Evolutionary conservation across 2,888 invertebrate species (phyloP).

Genomic region (Archips xylosteana): DNA sequence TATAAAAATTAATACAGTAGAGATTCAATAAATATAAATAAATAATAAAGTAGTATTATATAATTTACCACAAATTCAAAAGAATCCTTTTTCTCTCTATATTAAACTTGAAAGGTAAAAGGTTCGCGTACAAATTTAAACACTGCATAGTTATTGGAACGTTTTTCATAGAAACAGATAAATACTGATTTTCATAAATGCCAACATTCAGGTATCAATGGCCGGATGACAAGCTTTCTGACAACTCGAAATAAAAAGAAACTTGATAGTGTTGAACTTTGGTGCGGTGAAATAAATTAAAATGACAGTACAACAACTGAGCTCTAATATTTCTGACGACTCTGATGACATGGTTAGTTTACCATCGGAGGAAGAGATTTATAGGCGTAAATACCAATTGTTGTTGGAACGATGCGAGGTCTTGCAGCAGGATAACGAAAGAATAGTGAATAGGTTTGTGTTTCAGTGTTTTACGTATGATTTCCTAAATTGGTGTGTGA

Average conservation of each 20-base stretch:
- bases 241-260: conserved; percentile 71
- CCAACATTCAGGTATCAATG: conserved; percentile 23
- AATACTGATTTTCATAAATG: conserved; percentile 10
- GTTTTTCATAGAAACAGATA: background rate
- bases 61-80: no score
- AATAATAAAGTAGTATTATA: no score
- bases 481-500: conserved; percentile 47
- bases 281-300: conserved; percentile 83
- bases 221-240: conserved; percentile 40
- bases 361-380: conserved; percentile 87
- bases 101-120: no score
- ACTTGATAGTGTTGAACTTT: conserved; percentile 78
- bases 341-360: conserved; percentile 84
- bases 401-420: conserved; percentile 90
- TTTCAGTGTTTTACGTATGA: conserved; percentile 50
- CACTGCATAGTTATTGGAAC: no score
- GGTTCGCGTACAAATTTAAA: no score
- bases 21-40: no score
- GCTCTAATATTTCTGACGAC: conserved; percentile 84
- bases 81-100: no score
- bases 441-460: conserved; percentile 87
- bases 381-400: conserved; percentile 90
- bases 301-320: conserved; percentile 85
- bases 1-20: no score
- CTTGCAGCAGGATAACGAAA: conserved; percentile 91